Conservation (phyloP, 2,888 invertebrate genomes). For the Carterocephalus palaemon region DNA sequence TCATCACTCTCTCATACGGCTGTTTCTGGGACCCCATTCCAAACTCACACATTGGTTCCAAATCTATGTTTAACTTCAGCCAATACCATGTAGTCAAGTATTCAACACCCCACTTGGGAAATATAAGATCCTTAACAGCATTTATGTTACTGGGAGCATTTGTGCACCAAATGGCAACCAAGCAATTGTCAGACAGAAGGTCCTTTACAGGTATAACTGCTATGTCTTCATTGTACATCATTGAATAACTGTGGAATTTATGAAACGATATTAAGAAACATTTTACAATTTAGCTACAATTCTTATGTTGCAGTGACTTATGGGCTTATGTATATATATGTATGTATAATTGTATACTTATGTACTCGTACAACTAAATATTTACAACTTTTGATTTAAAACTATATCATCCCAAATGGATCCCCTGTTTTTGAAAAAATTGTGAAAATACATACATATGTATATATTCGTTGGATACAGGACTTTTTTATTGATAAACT, state of each 20-base stretch:
- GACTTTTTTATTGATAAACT: no score
- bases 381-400: no score
- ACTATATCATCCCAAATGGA: no score
- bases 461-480: no score
- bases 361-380: no score
- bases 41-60: constrained; percentile 84
- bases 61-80: constrained; percentile 88
- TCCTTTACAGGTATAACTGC: constrained; percentile 83
- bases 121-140: constrained; percentile 83
- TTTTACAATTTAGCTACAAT: no score
- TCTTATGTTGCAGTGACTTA: no score
- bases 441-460: no score
- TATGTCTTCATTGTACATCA: constrained; percentile 88
- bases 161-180: constrained; percentile 95
- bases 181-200: constrained; percentile 79
- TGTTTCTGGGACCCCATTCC: constrained; percentile 85
- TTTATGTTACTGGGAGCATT: constrained; percentile 86
- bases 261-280: background rate
- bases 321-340: no score
- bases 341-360: no score
- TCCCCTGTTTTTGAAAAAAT: no score
- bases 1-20: constrained; percentile 89
- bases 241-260: constrained; percentile 81
- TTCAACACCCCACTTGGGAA: constrained; percentile 87
- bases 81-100: constrained; percentile 89